Evolutionary conservation across 1,140 invertebrate species (phyloP).

Genomic region (Drosophila orena): DNA sequence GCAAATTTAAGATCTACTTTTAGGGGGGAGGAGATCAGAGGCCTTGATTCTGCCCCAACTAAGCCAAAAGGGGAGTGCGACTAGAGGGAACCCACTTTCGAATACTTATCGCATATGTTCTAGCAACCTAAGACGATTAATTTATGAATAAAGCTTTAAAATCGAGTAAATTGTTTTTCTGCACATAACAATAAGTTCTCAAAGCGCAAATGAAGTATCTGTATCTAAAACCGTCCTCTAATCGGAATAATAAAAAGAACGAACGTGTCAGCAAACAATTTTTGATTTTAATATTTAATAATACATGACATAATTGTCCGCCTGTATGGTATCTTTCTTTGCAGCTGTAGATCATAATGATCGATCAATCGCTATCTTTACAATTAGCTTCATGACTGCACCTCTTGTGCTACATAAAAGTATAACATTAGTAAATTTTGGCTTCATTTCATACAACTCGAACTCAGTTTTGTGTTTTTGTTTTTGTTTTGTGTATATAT

Average conservation of each 20-base stretch:
- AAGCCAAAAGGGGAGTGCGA: constrained; percentile 45
- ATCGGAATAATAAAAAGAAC: background rate
- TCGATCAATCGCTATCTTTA: constrained; percentile 30
- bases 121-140: constrained; percentile 73
- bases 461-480: constrained; percentile 34
- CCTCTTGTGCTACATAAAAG: constrained; percentile 46
- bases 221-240: too few relatives aligned
- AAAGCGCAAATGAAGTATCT: too few relatives aligned
- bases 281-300: constrained; percentile 75
- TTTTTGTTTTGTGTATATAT: constrained; percentile 11
- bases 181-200: background rate
- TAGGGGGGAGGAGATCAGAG: constrained; percentile 22
- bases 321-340: constrained; percentile 25
- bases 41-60: constrained; percentile 10
- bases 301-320: constrained; percentile 55
- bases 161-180: constrained; percentile 15
- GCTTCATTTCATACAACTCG: constrained; percentile 67
- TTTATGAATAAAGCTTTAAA: constrained; percentile 83
- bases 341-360: constrained; percentile 24
- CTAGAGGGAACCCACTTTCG: constrained; percentile 22
- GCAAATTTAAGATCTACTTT: constrained; percentile 50
- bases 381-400: constrained; percentile 18
- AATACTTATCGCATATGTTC: constrained; percentile 49
- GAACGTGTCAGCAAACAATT: constrained; percentile 61
- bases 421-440: constrained; percentile 75